phyloP scores from a whole-genome alignment of 1,140 invertebrate species.

The Hydropsyche tenuis region DNA sequence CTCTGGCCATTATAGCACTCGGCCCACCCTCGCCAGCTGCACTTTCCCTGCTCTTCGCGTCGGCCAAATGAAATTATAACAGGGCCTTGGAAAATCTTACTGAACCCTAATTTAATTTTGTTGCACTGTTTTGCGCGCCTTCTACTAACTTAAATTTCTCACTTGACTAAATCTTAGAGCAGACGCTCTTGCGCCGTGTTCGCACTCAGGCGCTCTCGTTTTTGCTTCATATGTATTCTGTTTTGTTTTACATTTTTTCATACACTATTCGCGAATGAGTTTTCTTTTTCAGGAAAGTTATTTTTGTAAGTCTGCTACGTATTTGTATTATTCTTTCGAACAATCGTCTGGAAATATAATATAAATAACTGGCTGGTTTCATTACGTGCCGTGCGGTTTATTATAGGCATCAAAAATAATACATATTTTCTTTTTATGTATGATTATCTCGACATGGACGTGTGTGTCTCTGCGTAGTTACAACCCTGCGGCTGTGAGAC shows the following conservation, averaged over 20 bases:
- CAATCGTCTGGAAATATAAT: no score
- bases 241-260: no score
- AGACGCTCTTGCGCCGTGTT: not conserved
- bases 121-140: slow-evolving; percentile 4
- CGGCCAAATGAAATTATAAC: slow-evolving; percentile 29
- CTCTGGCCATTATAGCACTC: slow-evolving; percentile 32
- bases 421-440: not conserved
- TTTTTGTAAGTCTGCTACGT: no score
- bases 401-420: not conserved
- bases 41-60: slow-evolving; percentile 17
- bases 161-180: not conserved
- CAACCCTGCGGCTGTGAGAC: slow-evolving; percentile 7
- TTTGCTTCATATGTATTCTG: not conserved
- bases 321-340: no score
- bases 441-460: not conserved
- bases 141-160: slow-evolving; percentile 4
- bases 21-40: slow-evolving; percentile 13
- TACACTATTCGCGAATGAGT: no score
- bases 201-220: not conserved
- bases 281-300: no score
- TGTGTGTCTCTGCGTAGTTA: not conserved
- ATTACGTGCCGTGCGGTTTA: no score
- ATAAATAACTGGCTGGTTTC: no score
- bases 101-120: slow-evolving; percentile 20
- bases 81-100: slow-evolving; percentile 22